A percentile compares a stretch with the other conserved stretches of the same genome.
Evolutionary conservation across 2,113 vertebrate genomes (phyloP).

Genomic region (Pelobates fuscus): DNA sequence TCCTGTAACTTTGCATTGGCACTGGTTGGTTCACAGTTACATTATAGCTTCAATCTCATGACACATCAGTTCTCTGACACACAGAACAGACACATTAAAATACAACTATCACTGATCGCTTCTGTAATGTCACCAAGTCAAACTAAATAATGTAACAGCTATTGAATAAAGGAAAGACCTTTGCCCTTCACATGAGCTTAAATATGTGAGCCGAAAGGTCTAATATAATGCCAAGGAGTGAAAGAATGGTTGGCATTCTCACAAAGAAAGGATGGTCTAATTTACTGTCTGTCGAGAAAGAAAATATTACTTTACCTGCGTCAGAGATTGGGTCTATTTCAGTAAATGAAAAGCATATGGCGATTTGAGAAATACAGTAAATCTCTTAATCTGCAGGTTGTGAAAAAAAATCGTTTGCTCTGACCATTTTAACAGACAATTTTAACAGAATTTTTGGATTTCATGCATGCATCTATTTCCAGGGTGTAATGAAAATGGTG

Average conservation of each 20-base stretch:
- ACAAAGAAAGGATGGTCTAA: conserved; percentile 12
- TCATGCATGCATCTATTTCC: not conserved
- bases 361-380: conserved; percentile 45
- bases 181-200: not conserved
- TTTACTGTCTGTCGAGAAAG: conserved; percentile 32
- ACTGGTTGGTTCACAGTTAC: no score
- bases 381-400: conserved; percentile 38
- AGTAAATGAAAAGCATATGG: conserved; percentile 49
- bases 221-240: not conserved
- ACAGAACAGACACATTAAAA: no score
- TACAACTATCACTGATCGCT: not conserved
- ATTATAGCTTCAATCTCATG: no score
- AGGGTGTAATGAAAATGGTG: not conserved
- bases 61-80: no score
- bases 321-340: conserved; percentile 47
- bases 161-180: not conserved
- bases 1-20: no score
- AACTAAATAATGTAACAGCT: not conserved
- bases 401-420: conserved; percentile 26
- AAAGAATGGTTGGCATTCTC: conserved; percentile 1
- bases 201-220: not conserved
- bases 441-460: not conserved
- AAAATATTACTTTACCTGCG: conserved; percentile 36
- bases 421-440: conserved; percentile 4
- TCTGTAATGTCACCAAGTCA: not conserved